These are phyloP conservation scores for Lepidurus arcticus DNA, from an alignment of 1,140 invertebrate species.

Conservation along the genomic window DNA sequence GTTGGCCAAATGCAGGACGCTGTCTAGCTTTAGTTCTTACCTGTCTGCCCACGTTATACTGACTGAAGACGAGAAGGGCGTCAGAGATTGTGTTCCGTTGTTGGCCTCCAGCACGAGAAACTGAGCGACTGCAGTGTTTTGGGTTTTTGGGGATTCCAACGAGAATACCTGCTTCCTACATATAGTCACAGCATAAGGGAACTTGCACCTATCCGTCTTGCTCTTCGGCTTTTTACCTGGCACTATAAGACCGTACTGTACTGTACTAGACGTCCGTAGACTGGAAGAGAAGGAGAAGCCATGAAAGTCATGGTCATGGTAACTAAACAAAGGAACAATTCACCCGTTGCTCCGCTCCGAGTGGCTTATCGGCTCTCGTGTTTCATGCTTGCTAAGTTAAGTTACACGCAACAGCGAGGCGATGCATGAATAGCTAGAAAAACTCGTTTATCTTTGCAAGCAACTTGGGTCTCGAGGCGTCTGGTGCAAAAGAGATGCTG, in stretches of 20 bases:
- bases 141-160: neutral
- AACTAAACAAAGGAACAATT: neutral
- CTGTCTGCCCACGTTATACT: neutral
- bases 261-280: neutral
- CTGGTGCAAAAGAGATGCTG: neutral
- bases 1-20: neutral
- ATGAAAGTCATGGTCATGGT: neutral
- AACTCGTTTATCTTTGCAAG: neutral
- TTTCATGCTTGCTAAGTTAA: neutral
- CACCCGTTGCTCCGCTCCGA: no score
- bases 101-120: constrained; percentile 1
- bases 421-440: neutral
- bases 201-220: neutral
- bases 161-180: constrained; percentile 10
- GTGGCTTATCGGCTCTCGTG: neutral
- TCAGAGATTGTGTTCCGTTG: neutral
- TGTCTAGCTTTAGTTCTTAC: neutral
- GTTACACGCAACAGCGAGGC: neutral
- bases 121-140: neutral
- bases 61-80: neutral
- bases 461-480: neutral
- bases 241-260: neutral
- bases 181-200: neutral
- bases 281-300: neutral
- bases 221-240: neutral